Conservation (phyloP, 2,888 invertebrate genomes). For the Melinaea marsaeus region DNA sequence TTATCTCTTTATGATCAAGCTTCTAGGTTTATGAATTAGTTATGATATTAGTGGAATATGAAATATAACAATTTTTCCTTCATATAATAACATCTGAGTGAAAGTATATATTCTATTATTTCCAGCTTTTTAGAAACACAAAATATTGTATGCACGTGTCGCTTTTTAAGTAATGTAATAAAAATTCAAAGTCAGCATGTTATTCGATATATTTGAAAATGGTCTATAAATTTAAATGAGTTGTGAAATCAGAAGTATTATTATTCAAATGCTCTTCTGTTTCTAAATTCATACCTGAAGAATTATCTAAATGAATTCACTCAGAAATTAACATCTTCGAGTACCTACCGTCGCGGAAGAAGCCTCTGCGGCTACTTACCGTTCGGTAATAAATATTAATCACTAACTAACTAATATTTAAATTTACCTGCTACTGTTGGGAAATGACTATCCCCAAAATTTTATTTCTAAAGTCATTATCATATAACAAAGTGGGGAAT, state of each 20-base stretch:
- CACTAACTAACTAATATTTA: slow-evolving; percentile 62
- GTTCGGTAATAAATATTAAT: slow-evolving; percentile 69
- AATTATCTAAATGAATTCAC: slow-evolving; percentile 41
- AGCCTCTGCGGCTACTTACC: slow-evolving; percentile 37
- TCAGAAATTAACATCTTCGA: slow-evolving; percentile 45
- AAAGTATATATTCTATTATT: no score
- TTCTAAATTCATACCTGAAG: slow-evolving; percentile 26
- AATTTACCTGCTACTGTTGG: slow-evolving; percentile 71
- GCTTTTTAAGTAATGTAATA: no score
- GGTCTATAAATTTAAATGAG: not conserved
- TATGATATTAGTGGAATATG: no score
- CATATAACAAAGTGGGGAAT: slow-evolving; percentile 46
- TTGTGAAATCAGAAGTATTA: slow-evolving; percentile 4
- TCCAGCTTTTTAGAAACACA: no score
- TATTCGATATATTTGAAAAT: not conserved
- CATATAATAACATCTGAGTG: no score
- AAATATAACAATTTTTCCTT: no score
- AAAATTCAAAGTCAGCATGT: not conserved
- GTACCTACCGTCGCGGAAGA: slow-evolving; percentile 36
- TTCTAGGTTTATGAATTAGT: not conserved
- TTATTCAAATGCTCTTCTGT: slow-evolving; percentile 19
- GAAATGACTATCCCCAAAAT: slow-evolving; percentile 54
- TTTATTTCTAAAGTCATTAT: slow-evolving; percentile 64
- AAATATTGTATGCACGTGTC: no score
- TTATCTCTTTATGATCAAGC: slow-evolving; percentile 38